Percentiles rank a stretch among this genome's conserved stretches.
These are phyloP conservation scores for Sminthopsis crassicaudata DNA, from an alignment of 2,113 vertebrate species.

Conservation along the genomic window DNA sequence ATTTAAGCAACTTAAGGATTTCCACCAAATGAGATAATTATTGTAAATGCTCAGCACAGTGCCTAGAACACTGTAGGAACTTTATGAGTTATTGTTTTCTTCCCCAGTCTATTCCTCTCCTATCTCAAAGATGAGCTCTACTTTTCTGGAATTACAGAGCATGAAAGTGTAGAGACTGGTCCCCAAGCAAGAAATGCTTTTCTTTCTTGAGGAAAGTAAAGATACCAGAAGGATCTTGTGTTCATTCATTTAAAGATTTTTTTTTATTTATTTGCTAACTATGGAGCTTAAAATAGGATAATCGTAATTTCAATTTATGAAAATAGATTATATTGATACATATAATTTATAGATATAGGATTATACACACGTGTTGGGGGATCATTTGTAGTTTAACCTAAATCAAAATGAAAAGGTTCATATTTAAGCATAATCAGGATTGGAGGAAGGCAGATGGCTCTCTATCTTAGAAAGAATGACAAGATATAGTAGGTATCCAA, in stretches of 20 bases:
- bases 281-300: background rate
- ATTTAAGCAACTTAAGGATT: background rate
- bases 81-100: background rate
- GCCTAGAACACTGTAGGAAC: background rate
- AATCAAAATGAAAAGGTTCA: background rate
- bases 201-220: background rate
- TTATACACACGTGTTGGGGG: background rate
- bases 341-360: background rate
- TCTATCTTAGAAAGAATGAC: conserved; percentile 39
- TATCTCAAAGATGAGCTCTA: background rate
- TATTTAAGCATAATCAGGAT: background rate
- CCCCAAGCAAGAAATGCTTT: background rate
- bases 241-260: background rate
- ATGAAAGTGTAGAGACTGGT: background rate
- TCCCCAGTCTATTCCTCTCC: background rate
- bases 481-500: conserved; percentile 28
- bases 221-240: background rate
- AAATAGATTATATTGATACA: background rate
- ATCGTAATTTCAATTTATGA: background rate
- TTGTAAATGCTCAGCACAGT: background rate
- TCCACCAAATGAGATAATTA: background rate
- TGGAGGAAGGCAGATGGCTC: background rate
- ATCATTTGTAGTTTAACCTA: background rate
- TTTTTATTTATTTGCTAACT: background rate
- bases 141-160: background rate